Evolutionary conservation across 2,113 vertebrate species (phyloP), one percentile per base, ranked within the genome.

Genomic region (Sitta europaea): DNA sequence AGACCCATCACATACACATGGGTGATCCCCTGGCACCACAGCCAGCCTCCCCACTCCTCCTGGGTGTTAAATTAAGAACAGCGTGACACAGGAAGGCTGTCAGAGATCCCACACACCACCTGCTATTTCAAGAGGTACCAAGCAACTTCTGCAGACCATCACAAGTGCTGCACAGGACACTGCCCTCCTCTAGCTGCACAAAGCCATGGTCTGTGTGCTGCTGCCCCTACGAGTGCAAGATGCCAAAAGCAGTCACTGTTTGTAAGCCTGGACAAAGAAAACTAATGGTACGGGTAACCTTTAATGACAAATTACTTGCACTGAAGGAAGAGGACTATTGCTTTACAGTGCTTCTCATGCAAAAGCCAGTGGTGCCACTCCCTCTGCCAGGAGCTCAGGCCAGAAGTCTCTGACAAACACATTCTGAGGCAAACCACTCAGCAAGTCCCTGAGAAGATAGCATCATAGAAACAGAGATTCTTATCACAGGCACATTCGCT

Each of bases 1-100:
- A 62, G 47, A 78, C 28, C 17, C 47, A 50, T 16, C 0, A 0
- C 33, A 21, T 2, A 62, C 4, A 2, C 27, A 7, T 0, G 8
- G 14, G 21, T 2, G 1, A 83, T 19, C 43, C 50, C 23, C 53
- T 27, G 53, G 83, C 57, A 72, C 23, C 51, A 75, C 57, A 50
- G 45, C 10, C 47, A 71, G 71, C 50, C 42, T 59, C n/a, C n/a
- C 54, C 71, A 68, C 6, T 3, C 19, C 27, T 54, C 20, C n/a
- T 47, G 17, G 4, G 4, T 0, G 1, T 31, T 91, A 83, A 88
- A 82, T 31, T 23, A 65, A 28, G 33, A 73, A 25, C 1, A 11
- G 29, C 21, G 16, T 27, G 43, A 74, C 45, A 76, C 28, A 58
- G n/a, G 42, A 50, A 77, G 35, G 51, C 25, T 76, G 35, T 45